Evolutionary conservation across 2,797 vertebrate species (phyloP).

Genomic region (Etheostoma nigrum): DNA sequence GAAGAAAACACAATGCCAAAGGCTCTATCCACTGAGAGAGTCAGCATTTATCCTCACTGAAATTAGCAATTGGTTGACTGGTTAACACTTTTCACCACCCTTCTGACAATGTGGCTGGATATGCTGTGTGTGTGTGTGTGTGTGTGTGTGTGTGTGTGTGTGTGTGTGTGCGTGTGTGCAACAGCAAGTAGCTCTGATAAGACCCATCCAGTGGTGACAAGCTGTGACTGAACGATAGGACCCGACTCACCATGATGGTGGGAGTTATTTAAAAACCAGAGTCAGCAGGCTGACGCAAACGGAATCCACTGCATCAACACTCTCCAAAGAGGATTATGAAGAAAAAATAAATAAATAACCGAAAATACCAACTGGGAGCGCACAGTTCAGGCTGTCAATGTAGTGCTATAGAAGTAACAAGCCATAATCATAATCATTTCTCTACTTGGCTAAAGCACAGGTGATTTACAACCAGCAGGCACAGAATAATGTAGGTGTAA

Average conservation of each 20-base stretch:
- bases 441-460: slow-evolving; percentile 40
- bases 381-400: slow-evolving; percentile 34
- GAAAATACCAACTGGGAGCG: slow-evolving; percentile 54
- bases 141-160: slow-evolving; percentile 7
- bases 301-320: slow-evolving; percentile 65
- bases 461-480: slow-evolving; percentile 48
- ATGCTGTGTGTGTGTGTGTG: slow-evolving; percentile 35
- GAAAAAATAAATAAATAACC: slow-evolving; percentile 67
- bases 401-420: slow-evolving; percentile 25
- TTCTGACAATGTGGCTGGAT: slow-evolving; percentile 39
- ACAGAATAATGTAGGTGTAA: slow-evolving; percentile 27
- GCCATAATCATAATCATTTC: slow-evolving; percentile 41
- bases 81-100: slow-evolving; percentile 33
- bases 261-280: slow-evolving; percentile 82
- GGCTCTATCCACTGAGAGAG: background rate
- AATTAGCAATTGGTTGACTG: background rate
- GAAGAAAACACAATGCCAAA: slow-evolving; percentile 12
- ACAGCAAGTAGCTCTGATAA: slow-evolving; percentile 55
- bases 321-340: slow-evolving; percentile 72
- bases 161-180: slow-evolving; percentile 3
- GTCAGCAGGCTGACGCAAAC: slow-evolving; percentile 78
- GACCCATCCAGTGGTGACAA: slow-evolving; percentile 72
- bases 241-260: slow-evolving; percentile 79
- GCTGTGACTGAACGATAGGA: slow-evolving; percentile 65
- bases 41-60: slow-evolving; percentile 29